Percentiles rank a stretch among this genome's conserved stretches.
Conservation (phyloP, 2,797 vertebrate species). For the Setipinna tenuifilis region DNA sequence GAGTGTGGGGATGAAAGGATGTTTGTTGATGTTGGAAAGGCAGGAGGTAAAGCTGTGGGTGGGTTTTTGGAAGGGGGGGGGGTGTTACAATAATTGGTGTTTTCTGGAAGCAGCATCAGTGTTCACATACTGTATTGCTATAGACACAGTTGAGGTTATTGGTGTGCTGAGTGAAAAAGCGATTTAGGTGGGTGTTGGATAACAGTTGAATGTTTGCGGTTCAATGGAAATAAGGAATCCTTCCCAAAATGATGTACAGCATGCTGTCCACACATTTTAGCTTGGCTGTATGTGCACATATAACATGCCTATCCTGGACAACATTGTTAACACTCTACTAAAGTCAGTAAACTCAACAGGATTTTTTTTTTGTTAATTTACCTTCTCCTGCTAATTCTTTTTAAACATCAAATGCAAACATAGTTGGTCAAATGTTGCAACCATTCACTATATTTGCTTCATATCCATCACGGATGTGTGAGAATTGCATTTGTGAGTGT, state of each 20-base stretch:
- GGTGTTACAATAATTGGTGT: constrained; percentile 66
- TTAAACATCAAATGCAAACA: constrained; percentile 35
- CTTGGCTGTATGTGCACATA: neutral
- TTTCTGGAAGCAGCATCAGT: constrained; percentile 63
- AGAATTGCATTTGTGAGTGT: constrained; percentile 45
- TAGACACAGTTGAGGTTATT: constrained; percentile 50
- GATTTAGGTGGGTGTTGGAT: constrained; percentile 51
- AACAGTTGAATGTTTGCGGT: neutral
- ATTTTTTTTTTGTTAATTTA: neutral
- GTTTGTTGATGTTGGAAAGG: constrained; percentile 64
- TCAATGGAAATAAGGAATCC: neutral
- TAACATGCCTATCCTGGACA: neutral
- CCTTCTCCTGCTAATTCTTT: neutral
- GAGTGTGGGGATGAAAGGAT: constrained; percentile 61
- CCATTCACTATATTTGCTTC: constrained; percentile 52
- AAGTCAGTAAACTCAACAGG: neutral
- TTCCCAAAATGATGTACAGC: neutral
- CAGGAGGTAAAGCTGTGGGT: constrained; percentile 39
- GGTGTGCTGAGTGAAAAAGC: constrained; percentile 55
- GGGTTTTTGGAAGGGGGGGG: neutral
- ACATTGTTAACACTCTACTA: neutral
- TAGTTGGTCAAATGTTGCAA: constrained; percentile 51
- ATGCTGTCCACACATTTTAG: neutral
- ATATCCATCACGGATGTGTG: constrained; percentile 52
- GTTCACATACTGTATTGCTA: constrained; percentile 55